phyloP scores from a whole-genome alignment of 1,140 invertebrate genomes.

The Glossosoma conforme region DNA sequence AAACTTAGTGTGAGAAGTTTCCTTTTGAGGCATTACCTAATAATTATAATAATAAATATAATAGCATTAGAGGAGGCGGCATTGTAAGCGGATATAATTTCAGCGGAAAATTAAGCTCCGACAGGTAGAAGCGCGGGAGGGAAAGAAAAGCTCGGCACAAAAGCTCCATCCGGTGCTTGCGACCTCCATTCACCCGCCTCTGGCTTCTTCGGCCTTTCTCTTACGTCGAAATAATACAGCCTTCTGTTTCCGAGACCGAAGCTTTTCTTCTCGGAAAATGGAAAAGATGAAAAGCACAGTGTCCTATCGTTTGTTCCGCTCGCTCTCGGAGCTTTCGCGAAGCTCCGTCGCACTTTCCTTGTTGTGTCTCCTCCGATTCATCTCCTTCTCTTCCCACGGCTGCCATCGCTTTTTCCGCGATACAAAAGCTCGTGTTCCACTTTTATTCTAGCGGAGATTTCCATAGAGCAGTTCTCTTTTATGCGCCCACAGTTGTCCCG shows the following conservation, averaged over 20 bases:
- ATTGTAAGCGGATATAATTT: slow-evolving; percentile 26
- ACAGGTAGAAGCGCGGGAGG: slow-evolving; percentile 15
- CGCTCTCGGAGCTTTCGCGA: no score
- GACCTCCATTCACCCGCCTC: slow-evolving; percentile 23
- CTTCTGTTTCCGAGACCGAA: slow-evolving; percentile 27
- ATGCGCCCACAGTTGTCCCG: no score
- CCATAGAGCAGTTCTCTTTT: no score
- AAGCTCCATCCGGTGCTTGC: slow-evolving; percentile 20
- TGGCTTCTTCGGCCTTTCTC: slow-evolving; percentile 28
- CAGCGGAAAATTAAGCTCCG: slow-evolving; percentile 30
- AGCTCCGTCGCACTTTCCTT: slow-evolving; percentile 13
- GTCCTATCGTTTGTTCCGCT: slow-evolving; percentile 24
- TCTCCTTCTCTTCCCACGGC: not conserved
- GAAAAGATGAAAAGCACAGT: slow-evolving; percentile 30
- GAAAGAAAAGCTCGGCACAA: slow-evolving; percentile 7
- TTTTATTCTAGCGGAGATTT: no score
- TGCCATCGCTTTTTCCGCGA: not conserved
- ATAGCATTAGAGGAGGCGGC: slow-evolving; percentile 23
- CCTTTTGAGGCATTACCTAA: not conserved
- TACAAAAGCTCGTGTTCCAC: no score
- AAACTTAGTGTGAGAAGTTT: not conserved
- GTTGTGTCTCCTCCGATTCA: slow-evolving; percentile 1
- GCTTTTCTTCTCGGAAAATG: slow-evolving; percentile 29
- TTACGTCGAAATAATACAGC: slow-evolving; percentile 30
- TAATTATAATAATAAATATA: slow-evolving; percentile 22